Conservation (phyloP, 1,140 invertebrate species). For the Oncopodura yosiiana region DNA sequence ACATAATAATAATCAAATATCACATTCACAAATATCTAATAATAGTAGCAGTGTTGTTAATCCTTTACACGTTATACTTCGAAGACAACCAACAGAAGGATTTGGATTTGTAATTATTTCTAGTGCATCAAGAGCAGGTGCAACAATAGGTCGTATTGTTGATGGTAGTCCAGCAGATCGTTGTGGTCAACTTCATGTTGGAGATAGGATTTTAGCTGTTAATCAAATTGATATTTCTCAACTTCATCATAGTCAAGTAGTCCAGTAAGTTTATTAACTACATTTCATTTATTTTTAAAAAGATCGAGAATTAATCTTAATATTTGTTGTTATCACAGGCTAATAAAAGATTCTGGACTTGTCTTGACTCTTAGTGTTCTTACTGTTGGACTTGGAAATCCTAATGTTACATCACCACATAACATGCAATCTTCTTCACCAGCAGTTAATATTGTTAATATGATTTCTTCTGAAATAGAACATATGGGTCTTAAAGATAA, state of each 20-base stretch:
- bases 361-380: conserved; percentile 68
- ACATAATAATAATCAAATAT: background rate
- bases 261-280: too few relatives aligned
- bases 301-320: background rate
- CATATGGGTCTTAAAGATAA: conserved; percentile 24
- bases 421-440: conserved; percentile 1
- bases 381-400: conserved; percentile 13
- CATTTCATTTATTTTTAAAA: conserved; percentile 40
- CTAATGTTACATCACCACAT: background rate
- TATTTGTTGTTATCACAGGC: too few relatives aligned
- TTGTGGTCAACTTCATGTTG: conserved; percentile 78
- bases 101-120: conserved; percentile 99
- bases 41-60: conserved; percentile 33
- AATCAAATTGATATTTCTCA: conserved; percentile 85
- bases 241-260: conserved; percentile 91
- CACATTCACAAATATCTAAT: conserved; percentile 8
- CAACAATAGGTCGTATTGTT: conserved; percentile 86
- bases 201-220: conserved; percentile 91
- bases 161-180: conserved; percentile 89
- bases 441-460: conserved; percentile 11
- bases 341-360: conserved; percentile 85
- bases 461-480: conserved; percentile 23
- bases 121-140: conserved; percentile 82
- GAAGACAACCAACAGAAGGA: conserved; percentile 83
- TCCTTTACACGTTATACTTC: conserved; percentile 77